These are phyloP conservation scores for Orthochromis indermauri DNA, from an alignment of 2,113 vertebrate species.

Conservation along the genomic window DNA sequence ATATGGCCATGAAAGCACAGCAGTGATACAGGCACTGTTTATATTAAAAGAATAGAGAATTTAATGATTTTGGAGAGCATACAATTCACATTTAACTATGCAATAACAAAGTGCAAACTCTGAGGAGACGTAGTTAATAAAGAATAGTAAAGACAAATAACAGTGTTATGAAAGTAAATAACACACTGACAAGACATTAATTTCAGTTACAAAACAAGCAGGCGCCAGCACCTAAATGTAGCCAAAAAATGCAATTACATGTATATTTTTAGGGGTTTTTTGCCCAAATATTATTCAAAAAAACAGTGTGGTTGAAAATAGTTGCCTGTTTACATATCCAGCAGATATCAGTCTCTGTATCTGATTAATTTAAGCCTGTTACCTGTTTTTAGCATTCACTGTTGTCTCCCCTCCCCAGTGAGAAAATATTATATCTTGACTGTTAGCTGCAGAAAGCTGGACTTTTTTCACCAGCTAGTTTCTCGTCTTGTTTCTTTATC, in stretches of 20 bases:
- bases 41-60: background rate
- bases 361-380: background rate
- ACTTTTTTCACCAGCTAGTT: background rate
- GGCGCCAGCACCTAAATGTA: background rate
- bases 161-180: background rate
- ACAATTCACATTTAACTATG: background rate
- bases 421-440: background rate
- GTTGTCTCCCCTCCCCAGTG: background rate
- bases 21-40: background rate
- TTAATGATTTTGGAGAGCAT: background rate
- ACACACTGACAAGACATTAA: background rate
- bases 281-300: background rate
- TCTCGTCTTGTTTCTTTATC: background rate
- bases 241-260: background rate
- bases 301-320: background rate
- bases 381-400: background rate
- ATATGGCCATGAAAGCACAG: background rate
- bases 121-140: background rate
- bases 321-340: background rate
- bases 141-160: background rate
- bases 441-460: background rate
- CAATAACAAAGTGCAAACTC: background rate
- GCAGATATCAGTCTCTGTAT: background rate
- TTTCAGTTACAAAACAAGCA: background rate
- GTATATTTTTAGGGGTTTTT: fast-evolving